These are phyloP conservation scores for Drosophila insularis DNA, from an alignment of 1,140 invertebrate species.

Conservation along the genomic window DNA sequence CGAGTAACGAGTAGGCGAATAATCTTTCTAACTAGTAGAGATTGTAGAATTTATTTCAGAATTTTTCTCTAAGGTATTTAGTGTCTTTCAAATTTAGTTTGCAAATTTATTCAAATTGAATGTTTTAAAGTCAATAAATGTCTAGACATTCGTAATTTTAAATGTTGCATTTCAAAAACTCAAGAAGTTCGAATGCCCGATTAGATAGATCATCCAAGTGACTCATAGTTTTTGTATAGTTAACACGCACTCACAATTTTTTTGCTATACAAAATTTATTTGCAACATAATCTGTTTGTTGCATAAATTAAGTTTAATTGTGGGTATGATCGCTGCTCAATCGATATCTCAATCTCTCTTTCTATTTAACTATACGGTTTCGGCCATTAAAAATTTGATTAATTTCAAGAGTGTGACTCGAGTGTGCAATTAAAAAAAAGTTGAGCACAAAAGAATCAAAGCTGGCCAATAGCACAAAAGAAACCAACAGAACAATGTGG, in stretches of 20 bases:
- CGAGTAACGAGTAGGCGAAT: too few relatives aligned
- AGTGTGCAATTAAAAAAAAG: slow-evolving; percentile 40
- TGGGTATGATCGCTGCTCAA: slow-evolving; percentile 26
- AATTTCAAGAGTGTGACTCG: slow-evolving; percentile 47
- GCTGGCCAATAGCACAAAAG: too few relatives aligned
- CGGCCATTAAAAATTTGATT: slow-evolving; percentile 44
- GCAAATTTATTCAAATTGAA: too few relatives aligned
- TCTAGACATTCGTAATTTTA: too few relatives aligned
- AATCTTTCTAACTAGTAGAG: too few relatives aligned
- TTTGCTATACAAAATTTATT: neutral
- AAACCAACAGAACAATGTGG: slow-evolving; percentile 24
- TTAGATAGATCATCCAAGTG: slow-evolving; percentile 28
- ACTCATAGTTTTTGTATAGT: slow-evolving; percentile 33
- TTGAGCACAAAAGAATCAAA: slow-evolving; percentile 15
- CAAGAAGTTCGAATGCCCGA: neutral
- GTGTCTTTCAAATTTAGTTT: too few relatives aligned
- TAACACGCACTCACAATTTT: slow-evolving; percentile 44
- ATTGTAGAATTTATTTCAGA: too few relatives aligned
- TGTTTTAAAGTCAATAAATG: too few relatives aligned
- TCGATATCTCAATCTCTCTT: slow-evolving; percentile 4
- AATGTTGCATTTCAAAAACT: neutral
- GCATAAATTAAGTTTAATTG: slow-evolving; percentile 60
- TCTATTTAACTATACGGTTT: slow-evolving; percentile 19
- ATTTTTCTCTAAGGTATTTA: too few relatives aligned
- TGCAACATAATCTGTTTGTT: slow-evolving; percentile 31